Evolutionary conservation across 1,140 invertebrate genomes (phyloP).

Genomic region (Rhagoletis zephyria): DNA sequence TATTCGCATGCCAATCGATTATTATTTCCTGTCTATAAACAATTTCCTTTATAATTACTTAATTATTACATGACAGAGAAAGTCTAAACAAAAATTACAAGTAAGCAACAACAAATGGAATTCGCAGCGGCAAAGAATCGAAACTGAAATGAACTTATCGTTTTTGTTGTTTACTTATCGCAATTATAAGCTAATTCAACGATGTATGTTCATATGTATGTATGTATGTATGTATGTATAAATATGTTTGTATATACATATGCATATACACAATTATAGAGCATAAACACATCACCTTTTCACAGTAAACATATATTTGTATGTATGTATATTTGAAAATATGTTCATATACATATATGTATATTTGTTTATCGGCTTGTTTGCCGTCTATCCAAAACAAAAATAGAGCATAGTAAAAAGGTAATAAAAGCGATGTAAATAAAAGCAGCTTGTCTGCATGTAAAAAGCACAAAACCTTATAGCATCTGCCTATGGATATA

Average conservation of each 20-base stretch:
- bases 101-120: neutral
- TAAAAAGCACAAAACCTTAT: no score
- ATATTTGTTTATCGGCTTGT: neutral
- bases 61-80: slow-evolving; percentile 32
- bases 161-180: neutral
- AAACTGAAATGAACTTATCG: slow-evolving; percentile 9
- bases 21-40: neutral
- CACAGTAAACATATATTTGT: neutral
- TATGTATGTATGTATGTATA: neutral
- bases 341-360: neutral
- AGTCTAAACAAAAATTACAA: slow-evolving; percentile 37
- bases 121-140: neutral
- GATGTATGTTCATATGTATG: neutral
- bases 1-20: neutral
- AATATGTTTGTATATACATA: neutral
- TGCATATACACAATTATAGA: no score
- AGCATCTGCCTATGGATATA: no score
- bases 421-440: slow-evolving; percentile 16
- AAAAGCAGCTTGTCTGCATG: neutral
- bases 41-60: neutral
- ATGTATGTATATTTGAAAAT: neutral
- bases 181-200: neutral
- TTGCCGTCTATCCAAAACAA: neutral
- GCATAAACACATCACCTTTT: no score
- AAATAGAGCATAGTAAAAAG: neutral